Conservation (phyloP, 2,797 vertebrate species). For the Hybognathus amarus region DNA sequence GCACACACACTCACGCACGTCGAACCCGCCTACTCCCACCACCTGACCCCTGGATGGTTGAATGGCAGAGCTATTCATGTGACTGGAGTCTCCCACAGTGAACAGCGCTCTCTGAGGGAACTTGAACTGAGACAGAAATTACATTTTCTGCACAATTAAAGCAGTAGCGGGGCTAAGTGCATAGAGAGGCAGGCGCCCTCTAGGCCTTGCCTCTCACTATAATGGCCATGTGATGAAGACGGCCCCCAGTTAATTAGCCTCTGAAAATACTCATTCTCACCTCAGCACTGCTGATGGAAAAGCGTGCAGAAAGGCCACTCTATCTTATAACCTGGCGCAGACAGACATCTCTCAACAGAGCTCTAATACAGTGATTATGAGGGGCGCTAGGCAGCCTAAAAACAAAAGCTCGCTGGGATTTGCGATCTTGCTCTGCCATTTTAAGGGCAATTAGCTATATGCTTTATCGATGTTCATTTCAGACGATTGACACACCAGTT, state of each 20-base stretch:
- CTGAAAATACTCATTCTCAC: conserved; percentile 78
- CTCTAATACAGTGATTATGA: conserved; percentile 30
- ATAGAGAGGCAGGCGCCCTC: conserved; percentile 75
- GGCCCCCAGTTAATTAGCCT: conserved; percentile 82
- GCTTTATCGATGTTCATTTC: conserved; percentile 58
- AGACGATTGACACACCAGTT: conserved; percentile 56
- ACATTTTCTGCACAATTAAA: conserved; percentile 88
- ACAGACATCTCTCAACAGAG: conserved; percentile 60
- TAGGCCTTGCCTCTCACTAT: conserved; percentile 72
- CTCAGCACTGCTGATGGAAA: conserved; percentile 68
- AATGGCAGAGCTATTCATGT: conserved; percentile 78
- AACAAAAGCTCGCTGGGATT: conserved; percentile 37
- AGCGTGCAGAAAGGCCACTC: conserved; percentile 69
- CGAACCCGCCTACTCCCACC: conserved; percentile 38
- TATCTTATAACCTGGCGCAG: conserved; percentile 66
- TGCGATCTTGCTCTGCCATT: conserved; percentile 34
- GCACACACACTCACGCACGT: conserved; percentile 44
- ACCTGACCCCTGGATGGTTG: conserved; percentile 69
- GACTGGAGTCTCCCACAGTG: conserved; percentile 74
- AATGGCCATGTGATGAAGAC: conserved; percentile 84
- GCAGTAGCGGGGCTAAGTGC: conserved; percentile 78
- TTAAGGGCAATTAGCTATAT: conserved; percentile 59
- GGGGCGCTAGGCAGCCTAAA: conserved; percentile 26
- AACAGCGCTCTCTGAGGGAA: conserved; percentile 79
- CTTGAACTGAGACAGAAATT: conserved; percentile 82